Evolutionary conservation across 64 coral and sea anemone species (phyloP).

Genomic region (Astreopora myriophthalma): DNA sequence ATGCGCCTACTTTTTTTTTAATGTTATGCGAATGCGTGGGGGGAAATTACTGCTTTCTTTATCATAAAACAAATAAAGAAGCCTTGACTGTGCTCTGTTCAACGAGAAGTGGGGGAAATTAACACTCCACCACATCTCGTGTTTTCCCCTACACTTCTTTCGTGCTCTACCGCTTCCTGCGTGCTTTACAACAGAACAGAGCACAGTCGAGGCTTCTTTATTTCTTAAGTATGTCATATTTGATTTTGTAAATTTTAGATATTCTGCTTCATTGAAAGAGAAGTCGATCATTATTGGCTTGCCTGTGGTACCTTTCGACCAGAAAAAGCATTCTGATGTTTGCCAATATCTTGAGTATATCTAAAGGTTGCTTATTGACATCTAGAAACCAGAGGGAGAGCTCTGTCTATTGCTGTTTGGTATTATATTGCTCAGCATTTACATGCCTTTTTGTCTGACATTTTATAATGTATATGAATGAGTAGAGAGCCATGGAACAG

Average conservation of each 20-base stretch:
- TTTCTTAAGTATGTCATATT: too few species aligned
- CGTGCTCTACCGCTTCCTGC: too few species aligned
- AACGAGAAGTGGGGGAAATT: too few species aligned
- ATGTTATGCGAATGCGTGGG: too few species aligned
- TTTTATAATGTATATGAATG: neutral
- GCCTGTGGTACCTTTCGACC: conserved; percentile 68
- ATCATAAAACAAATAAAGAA: too few species aligned
- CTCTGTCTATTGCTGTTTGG: neutral
- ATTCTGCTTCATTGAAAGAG: conserved; percentile 47
- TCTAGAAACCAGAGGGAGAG: conserved; percentile 26
- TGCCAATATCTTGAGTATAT: conserved; percentile 57
- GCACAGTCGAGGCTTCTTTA: too few species aligned
- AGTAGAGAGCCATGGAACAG: neutral
- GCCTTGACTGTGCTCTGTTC: too few species aligned
- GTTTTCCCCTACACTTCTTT: too few species aligned
- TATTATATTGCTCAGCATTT: neutral
- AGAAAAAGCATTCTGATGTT: conserved; percentile 72
- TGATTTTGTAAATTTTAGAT: conserved; percentile 43
- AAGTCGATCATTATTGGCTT: conserved; percentile 66
- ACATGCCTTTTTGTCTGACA: neutral
- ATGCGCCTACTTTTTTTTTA: too few species aligned
- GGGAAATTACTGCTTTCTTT: too few species aligned
- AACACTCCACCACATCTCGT: too few species aligned
- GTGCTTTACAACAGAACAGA: too few species aligned
- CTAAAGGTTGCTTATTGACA: conserved; percentile 49